These are phyloP conservation scores for Cephus pulcher DNA, from an alignment of 2,888 invertebrate species.

Conservation along the genomic window DNA sequence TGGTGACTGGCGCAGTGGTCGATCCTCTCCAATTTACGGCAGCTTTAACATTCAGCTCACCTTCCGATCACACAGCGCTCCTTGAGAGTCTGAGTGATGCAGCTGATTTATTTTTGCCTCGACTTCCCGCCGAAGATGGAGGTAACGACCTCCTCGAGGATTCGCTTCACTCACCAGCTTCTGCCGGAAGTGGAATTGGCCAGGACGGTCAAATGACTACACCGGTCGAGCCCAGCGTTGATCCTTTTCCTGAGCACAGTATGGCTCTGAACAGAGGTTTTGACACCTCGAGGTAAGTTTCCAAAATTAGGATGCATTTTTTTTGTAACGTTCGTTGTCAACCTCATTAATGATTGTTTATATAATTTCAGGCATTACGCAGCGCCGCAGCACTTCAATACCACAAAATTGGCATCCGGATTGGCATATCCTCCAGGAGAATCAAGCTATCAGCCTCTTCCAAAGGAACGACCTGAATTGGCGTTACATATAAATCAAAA, in stretches of 20 bases:
- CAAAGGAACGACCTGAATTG: constrained; percentile 74
- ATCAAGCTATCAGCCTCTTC: constrained; percentile 71
- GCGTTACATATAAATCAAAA: constrained; percentile 72
- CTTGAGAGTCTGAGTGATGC: constrained; percentile 84
- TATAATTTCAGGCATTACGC: constrained; percentile 53
- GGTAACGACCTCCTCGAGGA: constrained; percentile 75
- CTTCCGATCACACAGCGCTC: constrained; percentile 79
- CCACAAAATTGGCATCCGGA: constrained; percentile 49
- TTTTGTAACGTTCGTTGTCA: neutral
- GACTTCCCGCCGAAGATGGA: constrained; percentile 74
- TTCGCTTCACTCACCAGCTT: constrained; percentile 79
- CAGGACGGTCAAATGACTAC: constrained; percentile 71
- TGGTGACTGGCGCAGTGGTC: constrained; percentile 80
- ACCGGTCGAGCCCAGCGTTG: constrained; percentile 75
- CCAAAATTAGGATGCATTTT: constrained; percentile 5
- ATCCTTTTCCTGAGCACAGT: constrained; percentile 82
- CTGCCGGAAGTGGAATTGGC: constrained; percentile 55
- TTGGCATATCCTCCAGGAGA: constrained; percentile 53
- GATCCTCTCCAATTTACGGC: constrained; percentile 87
- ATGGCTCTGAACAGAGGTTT: constrained; percentile 60
- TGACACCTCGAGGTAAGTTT: constrained; percentile 29
- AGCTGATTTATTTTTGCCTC: constrained; percentile 83
- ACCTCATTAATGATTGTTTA: neutral
- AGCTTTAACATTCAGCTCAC: constrained; percentile 82
- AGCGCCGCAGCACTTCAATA: constrained; percentile 54